These are phyloP conservation scores for Atta colombica DNA, from an alignment of 1,140 invertebrate genomes.

Conservation along the genomic window DNA sequence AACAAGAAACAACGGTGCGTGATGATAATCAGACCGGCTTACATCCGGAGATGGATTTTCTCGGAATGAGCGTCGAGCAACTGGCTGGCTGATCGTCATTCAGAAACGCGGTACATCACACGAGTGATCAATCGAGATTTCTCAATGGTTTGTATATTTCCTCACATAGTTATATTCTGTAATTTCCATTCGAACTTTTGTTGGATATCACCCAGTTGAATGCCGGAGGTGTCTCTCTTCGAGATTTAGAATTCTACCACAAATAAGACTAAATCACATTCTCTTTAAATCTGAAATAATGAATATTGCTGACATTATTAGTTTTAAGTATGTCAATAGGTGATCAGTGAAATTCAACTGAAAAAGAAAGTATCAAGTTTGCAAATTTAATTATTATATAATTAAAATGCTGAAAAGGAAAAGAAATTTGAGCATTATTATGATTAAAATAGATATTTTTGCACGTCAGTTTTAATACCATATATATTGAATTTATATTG, in stretches of 20 bases:
- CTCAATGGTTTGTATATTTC: constrained; percentile 19
- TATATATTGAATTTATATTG: too few relatives aligned
- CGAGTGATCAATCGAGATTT: constrained; percentile 33
- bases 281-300: too few relatives aligned
- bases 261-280: neutral
- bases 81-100: constrained; percentile 30
- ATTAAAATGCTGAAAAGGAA: too few relatives aligned
- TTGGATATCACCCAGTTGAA: neutral
- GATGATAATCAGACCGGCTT: constrained; percentile 51
- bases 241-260: constrained; percentile 11
- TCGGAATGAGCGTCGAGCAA: constrained; percentile 2
- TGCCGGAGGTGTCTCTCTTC: neutral
- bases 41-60: constrained; percentile 63
- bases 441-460: too few relatives aligned
- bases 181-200: constrained; percentile 28
- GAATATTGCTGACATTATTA: too few relatives aligned
- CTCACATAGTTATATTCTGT: neutral
- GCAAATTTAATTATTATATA: too few relatives aligned
- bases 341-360: too few relatives aligned
- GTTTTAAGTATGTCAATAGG: too few relatives aligned
- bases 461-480: too few relatives aligned
- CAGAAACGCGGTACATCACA: constrained; percentile 29
- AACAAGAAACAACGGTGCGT: constrained; percentile 74
- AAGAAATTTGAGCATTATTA: too few relatives aligned
- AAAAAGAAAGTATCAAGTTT: too few relatives aligned